Evolutionary conservation across 2,888 invertebrate species (phyloP).

Genomic region (Hydriomena furcata): DNA sequence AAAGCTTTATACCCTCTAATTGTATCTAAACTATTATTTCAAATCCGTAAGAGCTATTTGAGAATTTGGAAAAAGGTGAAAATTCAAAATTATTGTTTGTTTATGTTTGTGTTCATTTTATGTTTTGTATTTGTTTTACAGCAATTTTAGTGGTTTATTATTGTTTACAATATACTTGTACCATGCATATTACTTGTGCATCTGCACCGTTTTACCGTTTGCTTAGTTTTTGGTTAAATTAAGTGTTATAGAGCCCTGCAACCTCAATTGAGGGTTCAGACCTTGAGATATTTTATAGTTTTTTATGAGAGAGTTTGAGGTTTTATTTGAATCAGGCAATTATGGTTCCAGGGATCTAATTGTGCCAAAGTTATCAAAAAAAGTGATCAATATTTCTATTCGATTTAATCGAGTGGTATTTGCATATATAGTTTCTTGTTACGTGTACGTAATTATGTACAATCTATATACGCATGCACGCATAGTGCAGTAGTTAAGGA

Average conservation of each 20-base stretch:
- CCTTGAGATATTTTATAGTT: neutral
- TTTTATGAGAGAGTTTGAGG: neutral
- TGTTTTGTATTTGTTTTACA: conserved; percentile 48
- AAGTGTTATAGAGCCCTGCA: conserved; percentile 41
- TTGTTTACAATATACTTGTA: conserved; percentile 63
- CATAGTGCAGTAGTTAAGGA: conserved; percentile 72
- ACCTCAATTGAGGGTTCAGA: conserved; percentile 32
- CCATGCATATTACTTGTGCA: conserved; percentile 68
- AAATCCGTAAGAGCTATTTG: conserved; percentile 56
- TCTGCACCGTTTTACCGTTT: conserved; percentile 48
- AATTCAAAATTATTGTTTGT: conserved; percentile 50
- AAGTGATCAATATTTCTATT: conserved; percentile 57
- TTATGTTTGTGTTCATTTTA: conserved; percentile 47
- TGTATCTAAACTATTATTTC: conserved; percentile 69
- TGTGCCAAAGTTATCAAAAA: conserved; percentile 56
- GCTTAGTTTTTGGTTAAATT: conserved; percentile 46
- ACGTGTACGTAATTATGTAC: conserved; percentile 67
- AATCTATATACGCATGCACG: conserved; percentile 78
- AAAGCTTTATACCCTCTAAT: conserved; percentile 70
- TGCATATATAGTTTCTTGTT: conserved; percentile 58
- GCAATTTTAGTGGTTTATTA: conserved; percentile 54
- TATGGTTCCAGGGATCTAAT: conserved; percentile 44
- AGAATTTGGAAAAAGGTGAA: conserved; percentile 60
- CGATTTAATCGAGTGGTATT: conserved; percentile 53
- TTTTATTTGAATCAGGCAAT: conserved; percentile 27